Evolutionary conservation across 2,797 vertebrate genomes (phyloP).

Genomic region (Lepidocolaptes lacrymiger): DNA sequence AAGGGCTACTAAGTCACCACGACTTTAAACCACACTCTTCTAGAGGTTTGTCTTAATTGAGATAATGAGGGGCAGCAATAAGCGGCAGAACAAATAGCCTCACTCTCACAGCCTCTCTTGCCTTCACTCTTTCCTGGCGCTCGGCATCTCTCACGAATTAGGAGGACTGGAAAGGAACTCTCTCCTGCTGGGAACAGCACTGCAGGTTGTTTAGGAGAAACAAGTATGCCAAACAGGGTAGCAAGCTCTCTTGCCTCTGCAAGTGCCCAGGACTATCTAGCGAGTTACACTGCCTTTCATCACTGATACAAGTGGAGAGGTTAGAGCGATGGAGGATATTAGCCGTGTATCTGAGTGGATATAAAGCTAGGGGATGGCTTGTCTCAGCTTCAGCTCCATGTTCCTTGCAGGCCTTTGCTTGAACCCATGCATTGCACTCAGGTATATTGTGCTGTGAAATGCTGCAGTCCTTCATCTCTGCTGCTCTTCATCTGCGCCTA

Average conservation of each 20-base stretch:
- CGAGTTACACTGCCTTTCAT: not conserved
- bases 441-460: not conserved
- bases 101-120: not conserved
- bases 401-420: not conserved
- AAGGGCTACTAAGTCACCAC: not conserved
- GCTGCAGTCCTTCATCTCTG: not conserved
- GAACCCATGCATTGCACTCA: not conserved
- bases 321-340: not conserved
- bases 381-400: rapidly evolving
- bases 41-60: conserved; percentile 60
- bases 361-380: not conserved
- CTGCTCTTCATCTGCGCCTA: not conserved
- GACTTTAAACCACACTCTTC: not conserved
- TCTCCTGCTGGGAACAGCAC: not conserved
- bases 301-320: conserved; percentile 27
- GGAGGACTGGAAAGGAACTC: not conserved
- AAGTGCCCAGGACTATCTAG: not conserved
- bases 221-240: conserved; percentile 2
- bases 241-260: conserved; percentile 14
- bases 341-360: not conserved
- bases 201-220: conserved; percentile 1
- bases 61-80: conserved; percentile 51
- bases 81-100: not conserved
- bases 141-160: not conserved
- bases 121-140: not conserved